Evolutionary conservation across 2,888 invertebrate species (phyloP).

Genomic region (Monoplex corrugatus): DNA sequence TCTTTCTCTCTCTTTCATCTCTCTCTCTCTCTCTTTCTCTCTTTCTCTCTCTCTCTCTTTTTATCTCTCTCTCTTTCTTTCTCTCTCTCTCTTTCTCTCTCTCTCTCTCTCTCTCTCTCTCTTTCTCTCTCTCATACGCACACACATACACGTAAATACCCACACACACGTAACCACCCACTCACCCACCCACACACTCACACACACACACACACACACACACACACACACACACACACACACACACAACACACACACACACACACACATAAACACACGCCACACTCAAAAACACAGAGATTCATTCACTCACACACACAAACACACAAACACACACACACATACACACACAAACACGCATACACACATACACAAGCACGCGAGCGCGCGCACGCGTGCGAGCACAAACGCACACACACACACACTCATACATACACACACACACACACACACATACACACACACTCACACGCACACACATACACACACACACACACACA

Average conservation of each 20-base stretch:
- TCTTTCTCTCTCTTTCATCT: too few species aligned
- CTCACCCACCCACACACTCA: background rate
- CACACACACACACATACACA: constrained; percentile 30
- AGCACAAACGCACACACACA: constrained; percentile 30
- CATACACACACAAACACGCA: constrained; percentile 39
- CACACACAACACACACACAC: background rate
- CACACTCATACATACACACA: constrained; percentile 32
- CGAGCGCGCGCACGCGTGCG: constrained; percentile 14
- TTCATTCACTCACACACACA: constrained; percentile 15
- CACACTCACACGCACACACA: constrained; percentile 12
- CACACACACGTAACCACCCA: background rate
- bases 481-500: constrained; percentile 26
- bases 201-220: constrained; percentile 14
- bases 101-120: too few species aligned
- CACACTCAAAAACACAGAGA: constrained; percentile 36
- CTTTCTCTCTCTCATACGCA: too few species aligned
- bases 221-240: background rate
- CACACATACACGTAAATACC: too few species aligned
- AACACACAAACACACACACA: background rate
- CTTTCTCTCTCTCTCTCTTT: too few species aligned
- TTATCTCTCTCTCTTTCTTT: too few species aligned
- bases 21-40: too few species aligned
- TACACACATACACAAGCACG: constrained; percentile 25
- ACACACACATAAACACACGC: background rate
- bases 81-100: too few species aligned